These are phyloP conservation scores for Aproaerema taeniolella DNA, from an alignment of 2,888 invertebrate species.

Conservation along the genomic window DNA sequence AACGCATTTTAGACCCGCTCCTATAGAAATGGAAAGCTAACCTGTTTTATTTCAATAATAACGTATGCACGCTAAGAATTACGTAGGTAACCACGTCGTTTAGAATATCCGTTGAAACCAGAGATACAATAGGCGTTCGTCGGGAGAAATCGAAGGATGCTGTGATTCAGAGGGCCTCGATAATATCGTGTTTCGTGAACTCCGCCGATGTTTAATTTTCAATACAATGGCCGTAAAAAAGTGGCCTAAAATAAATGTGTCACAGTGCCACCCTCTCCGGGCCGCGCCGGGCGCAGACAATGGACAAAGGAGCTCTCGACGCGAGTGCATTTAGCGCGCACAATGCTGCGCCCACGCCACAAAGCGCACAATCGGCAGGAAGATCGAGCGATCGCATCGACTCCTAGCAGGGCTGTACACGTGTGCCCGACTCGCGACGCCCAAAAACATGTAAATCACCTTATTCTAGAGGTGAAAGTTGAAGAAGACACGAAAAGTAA, in stretches of 20 bases:
- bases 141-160: conserved; percentile 51
- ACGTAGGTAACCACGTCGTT: conserved; percentile 26
- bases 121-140: conserved; percentile 44
- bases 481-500: conserved; percentile 66
- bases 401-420: conserved; percentile 30
- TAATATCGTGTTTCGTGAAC: conserved; percentile 71
- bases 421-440: conserved; percentile 27
- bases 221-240: conserved; percentile 75
- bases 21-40: conserved; percentile 67
- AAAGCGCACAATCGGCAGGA: conserved; percentile 49
- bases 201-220: conserved; percentile 68
- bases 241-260: conserved; percentile 73
- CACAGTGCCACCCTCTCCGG: conserved; percentile 70
- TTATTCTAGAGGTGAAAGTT: conserved; percentile 71
- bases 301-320: conserved; percentile 62
- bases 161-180: conserved; percentile 48
- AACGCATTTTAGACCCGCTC: conserved; percentile 47
- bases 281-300: conserved; percentile 48
- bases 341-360: conserved; percentile 62
- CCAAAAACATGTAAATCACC: conserved; percentile 61
- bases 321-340: conserved; percentile 48
- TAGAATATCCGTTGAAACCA: conserved; percentile 32
- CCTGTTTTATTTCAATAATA: conserved; percentile 59
- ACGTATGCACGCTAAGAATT: conserved; percentile 32
- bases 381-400: conserved; percentile 45